Percentiles rank a stretch among this genome's conserved stretches.
These are phyloP conservation scores for Heterodera carotae DNA, from an alignment of 1,140 invertebrate genomes.

Conservation along the genomic window DNA sequence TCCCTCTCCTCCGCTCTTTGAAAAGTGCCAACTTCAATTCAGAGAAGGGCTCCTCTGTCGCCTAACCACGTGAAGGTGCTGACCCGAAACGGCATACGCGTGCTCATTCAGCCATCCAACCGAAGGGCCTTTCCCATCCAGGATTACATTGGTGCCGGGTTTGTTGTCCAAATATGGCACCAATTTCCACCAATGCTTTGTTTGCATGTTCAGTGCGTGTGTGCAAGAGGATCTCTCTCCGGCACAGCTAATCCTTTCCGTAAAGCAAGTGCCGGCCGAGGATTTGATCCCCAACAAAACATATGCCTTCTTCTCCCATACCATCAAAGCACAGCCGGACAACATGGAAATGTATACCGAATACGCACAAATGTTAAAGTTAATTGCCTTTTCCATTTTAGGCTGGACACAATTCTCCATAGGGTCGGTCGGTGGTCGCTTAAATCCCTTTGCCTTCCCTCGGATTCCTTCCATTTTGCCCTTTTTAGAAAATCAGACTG, in stretches of 20 bases:
- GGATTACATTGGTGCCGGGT: constrained; percentile 65
- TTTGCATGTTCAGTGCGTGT: constrained; percentile 72
- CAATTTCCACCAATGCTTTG: background rate
- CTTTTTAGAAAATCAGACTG: constrained; percentile 79
- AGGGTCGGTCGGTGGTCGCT: constrained; percentile 71
- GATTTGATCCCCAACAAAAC: constrained; percentile 89
- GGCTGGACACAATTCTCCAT: constrained; percentile 87
- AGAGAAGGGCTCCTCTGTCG: constrained; percentile 82
- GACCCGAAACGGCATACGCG: constrained; percentile 71
- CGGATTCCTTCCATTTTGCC: constrained; percentile 14
- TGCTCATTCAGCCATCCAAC: constrained; percentile 96
- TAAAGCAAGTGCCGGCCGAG: constrained; percentile 95
- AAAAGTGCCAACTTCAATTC: background rate
- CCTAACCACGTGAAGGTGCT: constrained; percentile 86
- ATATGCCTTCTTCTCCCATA: constrained; percentile 98
- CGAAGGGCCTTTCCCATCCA: constrained; percentile 93
- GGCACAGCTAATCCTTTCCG: constrained; percentile 90
- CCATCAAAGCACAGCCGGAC: constrained; percentile 95
- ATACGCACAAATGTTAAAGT: background rate
- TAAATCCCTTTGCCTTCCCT: background rate
- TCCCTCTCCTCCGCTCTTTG: background rate
- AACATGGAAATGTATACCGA: constrained; percentile 88
- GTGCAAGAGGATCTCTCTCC: constrained; percentile 86
- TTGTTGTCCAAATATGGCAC: background rate
- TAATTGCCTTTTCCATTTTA: background rate